phyloP scores from a whole-genome alignment of 2,888 invertebrate species.

The Drymonia ruficornis region DNA sequence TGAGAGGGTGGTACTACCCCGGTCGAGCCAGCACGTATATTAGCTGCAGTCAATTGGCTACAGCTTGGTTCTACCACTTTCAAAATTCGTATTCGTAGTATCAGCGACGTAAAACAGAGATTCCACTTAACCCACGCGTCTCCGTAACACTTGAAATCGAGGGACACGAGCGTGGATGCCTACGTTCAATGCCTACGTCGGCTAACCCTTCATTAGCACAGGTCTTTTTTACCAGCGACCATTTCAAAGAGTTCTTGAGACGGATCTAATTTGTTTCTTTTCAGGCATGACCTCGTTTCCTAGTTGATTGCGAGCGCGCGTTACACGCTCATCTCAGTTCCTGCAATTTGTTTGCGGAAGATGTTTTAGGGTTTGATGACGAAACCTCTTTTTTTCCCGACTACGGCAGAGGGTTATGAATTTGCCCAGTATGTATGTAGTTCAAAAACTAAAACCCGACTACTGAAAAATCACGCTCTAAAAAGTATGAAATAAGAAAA shows the following conservation, averaged over 20 bases:
- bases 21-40: too few species aligned
- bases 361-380: conserved; percentile 46
- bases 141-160: conserved; percentile 18
- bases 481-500: too few species aligned
- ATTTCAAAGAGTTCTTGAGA: conserved; percentile 76
- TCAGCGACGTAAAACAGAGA: conserved; percentile 6
- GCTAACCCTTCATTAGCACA: conserved; percentile 74
- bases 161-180: conserved; percentile 21
- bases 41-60: too few species aligned
- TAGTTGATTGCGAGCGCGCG: conserved; percentile 65
- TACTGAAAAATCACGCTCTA: too few species aligned
- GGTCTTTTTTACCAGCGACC: conserved; percentile 62
- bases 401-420: too few species aligned
- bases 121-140: conserved; percentile 16
- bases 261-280: conserved; percentile 81
- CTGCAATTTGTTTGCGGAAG: conserved; percentile 64
- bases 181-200: conserved; percentile 34
- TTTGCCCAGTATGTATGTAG: too few species aligned
- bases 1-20: too few species aligned
- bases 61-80: too few species aligned
- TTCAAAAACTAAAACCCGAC: too few species aligned
- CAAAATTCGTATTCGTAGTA: too few species aligned
- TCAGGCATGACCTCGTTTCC: conserved; percentile 68
- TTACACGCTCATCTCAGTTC: conserved; percentile 62
- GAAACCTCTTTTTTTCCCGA: conserved; percentile 27